Evolutionary conservation across 2,888 invertebrate species (phyloP).

Genomic region (Amphipyra berbera): DNA sequence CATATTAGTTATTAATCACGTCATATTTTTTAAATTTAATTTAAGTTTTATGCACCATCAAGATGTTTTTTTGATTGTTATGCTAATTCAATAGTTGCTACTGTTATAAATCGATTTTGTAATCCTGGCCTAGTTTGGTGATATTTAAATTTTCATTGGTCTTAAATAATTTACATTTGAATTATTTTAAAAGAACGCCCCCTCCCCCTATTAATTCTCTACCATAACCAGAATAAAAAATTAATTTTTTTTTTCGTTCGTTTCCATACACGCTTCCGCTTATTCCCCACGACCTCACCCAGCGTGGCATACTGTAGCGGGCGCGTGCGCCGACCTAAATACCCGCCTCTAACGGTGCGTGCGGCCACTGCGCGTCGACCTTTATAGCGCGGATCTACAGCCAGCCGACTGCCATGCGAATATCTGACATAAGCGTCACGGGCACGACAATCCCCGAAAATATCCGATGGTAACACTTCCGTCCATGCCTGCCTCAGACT

Average conservation of each 20-base stretch:
- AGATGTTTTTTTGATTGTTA: no score
- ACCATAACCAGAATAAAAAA: no score
- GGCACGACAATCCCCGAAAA: conserved; percentile 21
- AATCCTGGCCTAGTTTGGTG: no score
- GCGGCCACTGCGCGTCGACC: conserved; percentile 72
- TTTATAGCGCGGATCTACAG: conserved; percentile 68
- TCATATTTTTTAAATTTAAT: background rate
- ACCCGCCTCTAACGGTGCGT: conserved; percentile 82
- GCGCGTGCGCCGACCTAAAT: conserved; percentile 84
- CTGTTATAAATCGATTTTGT: no score
- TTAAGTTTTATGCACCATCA: background rate
- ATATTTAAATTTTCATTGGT: no score
- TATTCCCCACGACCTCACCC: conserved; percentile 23
- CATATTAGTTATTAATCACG: conserved; percentile 10
- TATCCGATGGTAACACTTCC: background rate
- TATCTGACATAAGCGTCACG: conserved; percentile 47
- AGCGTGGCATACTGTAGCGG: conserved; percentile 79
- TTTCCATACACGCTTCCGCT: conserved; percentile 45
- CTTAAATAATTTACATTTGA: no score
- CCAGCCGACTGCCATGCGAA: conserved; percentile 46
- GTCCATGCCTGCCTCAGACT: no score
- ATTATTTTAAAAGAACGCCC: no score
- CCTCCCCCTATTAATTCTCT: no score
- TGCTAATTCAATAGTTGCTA: no score
- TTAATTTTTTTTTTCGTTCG: no score